phyloP scores from a whole-genome alignment of 2,888 invertebrate species.

The Xylophagus ater region DNA sequence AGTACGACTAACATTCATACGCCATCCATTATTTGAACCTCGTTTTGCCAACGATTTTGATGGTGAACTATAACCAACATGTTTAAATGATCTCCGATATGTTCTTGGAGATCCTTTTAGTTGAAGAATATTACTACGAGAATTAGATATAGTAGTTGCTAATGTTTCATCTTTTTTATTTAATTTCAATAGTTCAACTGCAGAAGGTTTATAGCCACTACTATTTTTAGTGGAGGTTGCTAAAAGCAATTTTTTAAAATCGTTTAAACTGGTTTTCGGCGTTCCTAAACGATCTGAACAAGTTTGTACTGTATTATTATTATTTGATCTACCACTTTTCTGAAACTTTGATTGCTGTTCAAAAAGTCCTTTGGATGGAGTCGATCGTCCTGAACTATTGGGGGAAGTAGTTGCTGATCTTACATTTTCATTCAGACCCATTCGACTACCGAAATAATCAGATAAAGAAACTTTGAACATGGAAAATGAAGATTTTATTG shows the following conservation, averaged over 20 bases:
- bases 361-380: slow-evolving; percentile 35
- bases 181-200: slow-evolving; percentile 67
- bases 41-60: slow-evolving; percentile 49
- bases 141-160: slow-evolving; percentile 21
- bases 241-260: slow-evolving; percentile 70
- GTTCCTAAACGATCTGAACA: slow-evolving; percentile 55
- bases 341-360: slow-evolving; percentile 39
- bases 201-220: slow-evolving; percentile 52
- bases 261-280: slow-evolving; percentile 66
- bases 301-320: slow-evolving; percentile 36
- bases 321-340: slow-evolving; percentile 49
- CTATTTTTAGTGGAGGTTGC: slow-evolving; percentile 60
- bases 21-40: slow-evolving; percentile 54
- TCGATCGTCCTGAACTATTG: slow-evolving; percentile 42
- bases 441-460: too few relatives aligned
- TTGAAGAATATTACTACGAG: slow-evolving; percentile 54
- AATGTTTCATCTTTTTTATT: slow-evolving; percentile 22
- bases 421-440: too few relatives aligned
- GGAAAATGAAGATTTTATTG: too few relatives aligned
- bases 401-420: slow-evolving; percentile 42
- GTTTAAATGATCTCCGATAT: slow-evolving; percentile 47
- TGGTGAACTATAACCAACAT: slow-evolving; percentile 44
- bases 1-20: slow-evolving; percentile 62
- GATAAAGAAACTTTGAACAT: too few relatives aligned
- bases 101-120: slow-evolving; percentile 61